Evolutionary conservation across 2,888 invertebrate species (phyloP), one percentile per base, ranked within the genome.

Genomic region (Drosophila infuscata): DNA sequence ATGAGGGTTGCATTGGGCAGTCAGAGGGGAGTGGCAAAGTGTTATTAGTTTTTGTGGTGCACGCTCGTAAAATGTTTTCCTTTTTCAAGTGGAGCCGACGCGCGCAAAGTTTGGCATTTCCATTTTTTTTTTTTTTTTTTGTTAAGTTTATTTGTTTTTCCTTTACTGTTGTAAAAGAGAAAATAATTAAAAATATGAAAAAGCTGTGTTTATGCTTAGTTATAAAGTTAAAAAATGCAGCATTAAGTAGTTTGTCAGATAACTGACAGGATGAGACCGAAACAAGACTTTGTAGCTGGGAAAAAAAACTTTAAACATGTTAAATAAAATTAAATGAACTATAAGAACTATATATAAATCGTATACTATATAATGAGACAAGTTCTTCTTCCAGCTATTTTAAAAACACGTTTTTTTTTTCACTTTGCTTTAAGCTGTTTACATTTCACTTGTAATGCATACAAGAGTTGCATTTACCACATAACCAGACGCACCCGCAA

Each of bases 21-120:
- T 51, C 51, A 9, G 41, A 30, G 67, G 43, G 60, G 65, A 43
- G 51, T 11, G 72, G 70, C 70, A 85, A 85, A 85, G 88, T 88
- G 86, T 88, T 85, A 85, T 85, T 85, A 85, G 86, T 85, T 85
- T 85, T 77, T 85, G 85, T 73, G 85, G 88, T 88, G 79, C 73
- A 70, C 57, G 83, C 83, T 88, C 83, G 82, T 85, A 85, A 88
- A 85, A 85, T 85, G 75, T 83, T 85, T 76, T 67, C 20, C 48
- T 72, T 66, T 84, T 80, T 84, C 73, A 73, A 84, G 84, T 72
- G 77, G 63, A 54, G 46, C 67, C 77, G 48, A 58, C 62, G 79
- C 66, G 63, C 80, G 43, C 60, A 68, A 81, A 80, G 67, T 85
- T 83, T 74, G 68, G 64, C 60, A 51, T 58, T 62, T 68, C 48